These are phyloP conservation scores for Hypotaenidia okinawae DNA, from an alignment of 2,797 vertebrate species.

Conservation along the genomic window DNA sequence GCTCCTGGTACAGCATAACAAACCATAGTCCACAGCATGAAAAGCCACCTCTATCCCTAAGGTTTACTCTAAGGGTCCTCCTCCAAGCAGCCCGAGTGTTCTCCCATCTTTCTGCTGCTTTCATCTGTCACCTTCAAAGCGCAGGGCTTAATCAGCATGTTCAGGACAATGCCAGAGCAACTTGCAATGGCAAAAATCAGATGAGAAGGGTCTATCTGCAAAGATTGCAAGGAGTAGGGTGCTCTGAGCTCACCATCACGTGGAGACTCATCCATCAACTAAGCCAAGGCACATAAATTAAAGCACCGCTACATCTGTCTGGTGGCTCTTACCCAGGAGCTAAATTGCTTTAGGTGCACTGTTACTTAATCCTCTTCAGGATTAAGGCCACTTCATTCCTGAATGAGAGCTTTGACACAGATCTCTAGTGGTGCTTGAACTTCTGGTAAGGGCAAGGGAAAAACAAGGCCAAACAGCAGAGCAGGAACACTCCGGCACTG, in stretches of 20 bases:
- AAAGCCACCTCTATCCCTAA: not conserved
- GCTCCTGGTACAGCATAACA: accelerated
- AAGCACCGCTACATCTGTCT: accelerated
- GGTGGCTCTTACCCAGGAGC: not conserved
- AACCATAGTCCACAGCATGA: accelerated
- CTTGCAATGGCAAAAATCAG: not conserved
- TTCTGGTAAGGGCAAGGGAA: not conserved
- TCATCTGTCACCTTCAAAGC: not conserved
- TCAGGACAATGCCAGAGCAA: not conserved
- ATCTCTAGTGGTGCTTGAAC: not conserved
- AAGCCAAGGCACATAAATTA: not conserved
- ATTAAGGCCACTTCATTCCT: not conserved
- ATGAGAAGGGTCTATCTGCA: not conserved
- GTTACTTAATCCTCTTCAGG: not conserved
- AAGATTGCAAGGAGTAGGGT: not conserved
- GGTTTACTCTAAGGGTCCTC: not conserved
- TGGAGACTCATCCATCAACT: not conserved
- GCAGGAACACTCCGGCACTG: accelerated
- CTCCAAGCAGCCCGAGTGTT: not conserved
- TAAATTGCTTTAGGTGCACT: not conserved
- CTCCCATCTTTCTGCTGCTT: not conserved
- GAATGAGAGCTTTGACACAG: not conserved
- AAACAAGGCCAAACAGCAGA: not conserved
- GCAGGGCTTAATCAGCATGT: not conserved
- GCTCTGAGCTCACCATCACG: not conserved